phyloP scores from a whole-genome alignment of 2,888 invertebrate species.

The Melanostoma scalare region DNA sequence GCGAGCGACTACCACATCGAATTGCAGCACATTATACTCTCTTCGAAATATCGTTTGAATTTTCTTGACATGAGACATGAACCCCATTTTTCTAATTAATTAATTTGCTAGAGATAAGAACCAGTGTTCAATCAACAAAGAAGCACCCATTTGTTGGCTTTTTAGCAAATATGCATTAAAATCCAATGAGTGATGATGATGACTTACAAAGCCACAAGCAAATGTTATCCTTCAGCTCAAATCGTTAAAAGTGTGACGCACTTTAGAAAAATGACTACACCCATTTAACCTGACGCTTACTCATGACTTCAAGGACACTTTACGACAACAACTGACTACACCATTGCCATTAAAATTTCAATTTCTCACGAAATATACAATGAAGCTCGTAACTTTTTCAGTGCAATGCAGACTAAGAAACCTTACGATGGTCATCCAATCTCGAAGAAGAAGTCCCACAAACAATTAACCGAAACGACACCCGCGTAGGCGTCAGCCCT shows the following conservation, averaged over 20 bases:
- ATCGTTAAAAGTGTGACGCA: conserved; percentile 26
- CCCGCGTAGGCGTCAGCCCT: conserved; percentile 61
- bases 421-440: conserved; percentile 27
- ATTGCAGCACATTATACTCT: no score
- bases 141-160: no score
- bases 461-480: conserved; percentile 63
- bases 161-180: no score
- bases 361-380: conserved; percentile 26
- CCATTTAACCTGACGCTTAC: conserved; percentile 23
- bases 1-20: no score
- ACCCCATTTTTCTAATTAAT: no score
- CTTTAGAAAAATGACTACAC: not conserved
- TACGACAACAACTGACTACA: conserved; percentile 11
- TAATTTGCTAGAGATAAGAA: no score
- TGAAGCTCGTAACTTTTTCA: conserved; percentile 39
- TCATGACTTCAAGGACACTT: conserved; percentile 53
- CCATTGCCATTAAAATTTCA: conserved; percentile 21
- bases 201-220: no score
- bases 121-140: no score
- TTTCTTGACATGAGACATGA: no score
- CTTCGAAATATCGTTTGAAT: no score
- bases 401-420: conserved; percentile 15
- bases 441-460: conserved; percentile 20
- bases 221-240: not conserved
- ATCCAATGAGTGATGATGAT: no score